These are phyloP conservation scores for Sitta europaea DNA, from an alignment of 2,113 vertebrate species.

Conservation along the genomic window DNA sequence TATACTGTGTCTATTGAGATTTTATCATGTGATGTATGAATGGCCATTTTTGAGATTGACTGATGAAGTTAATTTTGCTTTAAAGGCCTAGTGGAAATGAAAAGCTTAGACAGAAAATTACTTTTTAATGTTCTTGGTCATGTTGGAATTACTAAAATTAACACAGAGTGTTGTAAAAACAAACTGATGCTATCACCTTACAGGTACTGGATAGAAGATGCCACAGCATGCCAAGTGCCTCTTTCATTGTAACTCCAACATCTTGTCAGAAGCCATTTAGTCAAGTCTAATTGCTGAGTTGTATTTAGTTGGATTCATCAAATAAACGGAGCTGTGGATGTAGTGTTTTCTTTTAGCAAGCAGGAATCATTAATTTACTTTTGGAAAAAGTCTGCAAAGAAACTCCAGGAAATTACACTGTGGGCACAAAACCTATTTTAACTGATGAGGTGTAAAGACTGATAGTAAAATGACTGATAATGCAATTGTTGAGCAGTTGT, in stretches of 20 bases:
- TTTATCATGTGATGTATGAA: neutral
- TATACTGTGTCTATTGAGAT: neutral
- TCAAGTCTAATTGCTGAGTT: neutral
- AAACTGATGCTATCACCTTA: neutral
- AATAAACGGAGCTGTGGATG: neutral
- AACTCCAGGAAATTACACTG: neutral
- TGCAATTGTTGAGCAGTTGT: neutral
- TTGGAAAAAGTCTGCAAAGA: neutral
- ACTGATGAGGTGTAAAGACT: neutral
- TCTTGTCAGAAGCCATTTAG: slow-evolving; percentile 15
- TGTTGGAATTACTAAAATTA: neutral
- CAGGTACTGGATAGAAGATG: neutral
- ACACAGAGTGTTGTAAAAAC: neutral
- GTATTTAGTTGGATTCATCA: neutral
- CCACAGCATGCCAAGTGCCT: neutral
- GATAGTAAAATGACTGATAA: slow-evolving; percentile 32
- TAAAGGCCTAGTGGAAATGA: neutral
- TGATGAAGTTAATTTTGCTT: neutral
- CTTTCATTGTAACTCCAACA: neutral
- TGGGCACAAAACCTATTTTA: neutral
- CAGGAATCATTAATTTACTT: slow-evolving; percentile 13
- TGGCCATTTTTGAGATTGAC: neutral
- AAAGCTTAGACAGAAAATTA: neutral
- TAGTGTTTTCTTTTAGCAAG: neutral
- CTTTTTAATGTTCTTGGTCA: neutral